Evolutionary conservation across 2,888 invertebrate genomes (phyloP), one percentile per base, ranked within the genome.

Genomic region (Sarcophaga variegata): DNA sequence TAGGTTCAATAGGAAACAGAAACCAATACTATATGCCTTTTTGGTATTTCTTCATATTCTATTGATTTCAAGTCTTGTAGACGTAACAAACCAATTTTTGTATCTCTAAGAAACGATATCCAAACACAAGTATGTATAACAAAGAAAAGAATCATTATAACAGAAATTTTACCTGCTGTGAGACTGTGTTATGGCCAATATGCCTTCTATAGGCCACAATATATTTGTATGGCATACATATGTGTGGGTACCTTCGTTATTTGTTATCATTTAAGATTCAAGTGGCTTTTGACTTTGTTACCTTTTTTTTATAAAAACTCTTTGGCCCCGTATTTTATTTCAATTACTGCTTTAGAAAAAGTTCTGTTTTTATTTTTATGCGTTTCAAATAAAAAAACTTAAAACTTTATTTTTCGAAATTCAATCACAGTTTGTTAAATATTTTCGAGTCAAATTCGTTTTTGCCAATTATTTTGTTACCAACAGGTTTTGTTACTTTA

Each of bases 121-220:
- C 14, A 71, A 71, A 64, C 63, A 62, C 25, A 67, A 59, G 5
- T 45, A 14, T 25, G 5, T 45, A 14, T 25, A 64, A 49, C 75
- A 22, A 64, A 63, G n/a, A 63, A 25, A 64, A 75, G 25, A 59
- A 37, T 59, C n/a, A 59, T 70, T 47, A 78, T 63, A 70, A 12
- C 25, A 17, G 22, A 78, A 20, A 37, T 80, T 72, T 80, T 80
- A 67, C 80, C 80, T 74, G 80, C 80, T 81, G 80, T 74, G 80
- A 20, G 45, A 45, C 0, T 14, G 54, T 54, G 4, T 17, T 54
- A 4, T 17, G 54, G 12, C 17, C 54, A 54, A 54, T 54, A 54
- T 54, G 12, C 54, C 37, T 37, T 37, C 37, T 37, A 8, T 54
- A 54, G 17, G 12, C 12, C 12, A 54, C 12, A 54, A 54, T 14